A percentile compares a stretch with the other conserved stretches of the same genome.
These are phyloP conservation scores for Labeo calbasu DNA, from an alignment of 2,797 vertebrate species.

Conservation along the genomic window DNA sequence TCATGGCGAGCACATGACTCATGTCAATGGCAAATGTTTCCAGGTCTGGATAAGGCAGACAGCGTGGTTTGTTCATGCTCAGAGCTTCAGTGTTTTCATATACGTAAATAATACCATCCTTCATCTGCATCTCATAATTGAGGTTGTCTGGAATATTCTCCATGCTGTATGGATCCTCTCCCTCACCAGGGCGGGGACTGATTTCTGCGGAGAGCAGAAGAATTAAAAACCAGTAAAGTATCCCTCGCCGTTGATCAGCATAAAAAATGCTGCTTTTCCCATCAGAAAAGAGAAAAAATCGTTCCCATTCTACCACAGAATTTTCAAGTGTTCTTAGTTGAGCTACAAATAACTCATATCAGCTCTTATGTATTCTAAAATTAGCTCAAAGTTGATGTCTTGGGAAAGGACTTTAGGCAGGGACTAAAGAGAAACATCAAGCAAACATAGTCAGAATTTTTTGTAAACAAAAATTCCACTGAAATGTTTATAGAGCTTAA, in stretches of 20 bases:
- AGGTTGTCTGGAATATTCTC: constrained; percentile 87
- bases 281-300: neutral
- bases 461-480: neutral
- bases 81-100: constrained; percentile 82
- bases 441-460: neutral
- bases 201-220: constrained; percentile 76
- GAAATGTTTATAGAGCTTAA: constrained; percentile 23
- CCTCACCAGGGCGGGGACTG: constrained; percentile 80
- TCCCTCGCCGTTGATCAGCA: neutral
- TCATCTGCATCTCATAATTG: constrained; percentile 86
- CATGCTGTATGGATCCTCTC: constrained; percentile 86
- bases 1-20: constrained; percentile 91
- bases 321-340: neutral
- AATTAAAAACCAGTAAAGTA: neutral
- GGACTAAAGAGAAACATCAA: neutral
- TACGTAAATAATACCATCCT: constrained; percentile 88
- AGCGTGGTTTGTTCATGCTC: constrained; percentile 80
- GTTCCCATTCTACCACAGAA: neutral
- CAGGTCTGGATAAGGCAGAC: constrained; percentile 92
- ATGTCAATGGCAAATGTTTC: constrained; percentile 94
- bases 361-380: constrained; percentile 11
- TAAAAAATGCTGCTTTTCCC: neutral
- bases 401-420: neutral
- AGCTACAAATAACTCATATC: neutral
- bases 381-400: neutral